Conservation (phyloP, 2,113 vertebrate genomes). For the Pteropus alecto region DNA sequence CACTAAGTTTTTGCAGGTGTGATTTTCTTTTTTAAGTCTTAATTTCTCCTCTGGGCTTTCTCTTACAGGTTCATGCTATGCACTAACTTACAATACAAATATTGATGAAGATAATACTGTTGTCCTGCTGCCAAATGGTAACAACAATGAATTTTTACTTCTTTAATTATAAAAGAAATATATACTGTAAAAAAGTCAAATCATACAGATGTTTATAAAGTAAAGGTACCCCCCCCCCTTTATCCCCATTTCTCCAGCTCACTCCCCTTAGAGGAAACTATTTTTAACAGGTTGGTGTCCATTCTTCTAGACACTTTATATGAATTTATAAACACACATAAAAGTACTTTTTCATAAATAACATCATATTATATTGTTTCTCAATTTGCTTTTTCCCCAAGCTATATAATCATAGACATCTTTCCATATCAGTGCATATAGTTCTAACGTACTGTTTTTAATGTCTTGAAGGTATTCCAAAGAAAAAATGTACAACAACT, state of each 20-base stretch:
- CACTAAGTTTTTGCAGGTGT: not conserved
- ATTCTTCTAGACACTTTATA: not conserved
- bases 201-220: not conserved
- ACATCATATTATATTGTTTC: not conserved
- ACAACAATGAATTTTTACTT: not conserved
- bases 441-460: not conserved
- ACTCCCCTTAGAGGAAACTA: not conserved
- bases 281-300: not conserved
- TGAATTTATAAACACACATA: not conserved
- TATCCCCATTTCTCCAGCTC: not conserved
- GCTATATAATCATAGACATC: not conserved
- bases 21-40: not conserved
- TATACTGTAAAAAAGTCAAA: not conserved
- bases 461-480: not conserved
- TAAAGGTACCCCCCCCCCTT: too few relatives aligned
- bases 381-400: not conserved
- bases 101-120: conserved; percentile 92
- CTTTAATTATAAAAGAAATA: not conserved
- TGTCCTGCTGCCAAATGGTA: conserved; percentile 91
- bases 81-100: conserved; percentile 87
- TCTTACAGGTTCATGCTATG: conserved; percentile 87
- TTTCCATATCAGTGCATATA: not conserved
- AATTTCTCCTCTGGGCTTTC: not conserved
- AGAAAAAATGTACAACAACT: not conserved
- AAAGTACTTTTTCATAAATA: not conserved